phyloP scores from a whole-genome alignment of 2,113 vertebrate species.

The Solenodon paradoxus region DNA sequence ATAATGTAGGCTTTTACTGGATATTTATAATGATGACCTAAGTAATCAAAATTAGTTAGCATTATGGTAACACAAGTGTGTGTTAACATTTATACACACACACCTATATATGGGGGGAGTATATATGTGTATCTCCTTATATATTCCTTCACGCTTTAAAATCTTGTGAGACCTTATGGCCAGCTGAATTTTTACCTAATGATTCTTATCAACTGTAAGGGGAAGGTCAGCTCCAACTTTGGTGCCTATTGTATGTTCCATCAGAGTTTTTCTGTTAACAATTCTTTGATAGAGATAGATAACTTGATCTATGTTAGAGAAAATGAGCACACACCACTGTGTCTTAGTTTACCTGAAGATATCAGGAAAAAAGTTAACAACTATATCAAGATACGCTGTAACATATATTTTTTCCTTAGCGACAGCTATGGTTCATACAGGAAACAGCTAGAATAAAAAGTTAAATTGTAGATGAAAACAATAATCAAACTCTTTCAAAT shows the following conservation, averaged over 20 bases:
- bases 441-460: not conserved
- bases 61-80: too few species aligned
- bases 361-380: not conserved
- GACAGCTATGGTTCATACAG: not conserved
- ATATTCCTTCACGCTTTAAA: not conserved
- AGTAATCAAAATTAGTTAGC: too few species aligned
- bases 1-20: too few species aligned
- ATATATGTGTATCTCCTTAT: not conserved
- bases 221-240: not conserved
- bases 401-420: not conserved
- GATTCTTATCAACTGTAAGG: not conserved
- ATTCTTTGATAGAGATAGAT: not conserved
- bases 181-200: not conserved
- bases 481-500: not conserved
- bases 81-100: too few species aligned
- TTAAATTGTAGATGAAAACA: not conserved
- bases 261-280: not conserved
- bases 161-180: not conserved
- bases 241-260: not conserved
- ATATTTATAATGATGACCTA: too few species aligned
- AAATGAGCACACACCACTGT: not conserved
- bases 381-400: not conserved
- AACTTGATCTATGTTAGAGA: not conserved
- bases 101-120: not conserved
- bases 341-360: not conserved